phyloP scores from a whole-genome alignment of 1,140 invertebrate species.

The Drosophila repletoides region DNA sequence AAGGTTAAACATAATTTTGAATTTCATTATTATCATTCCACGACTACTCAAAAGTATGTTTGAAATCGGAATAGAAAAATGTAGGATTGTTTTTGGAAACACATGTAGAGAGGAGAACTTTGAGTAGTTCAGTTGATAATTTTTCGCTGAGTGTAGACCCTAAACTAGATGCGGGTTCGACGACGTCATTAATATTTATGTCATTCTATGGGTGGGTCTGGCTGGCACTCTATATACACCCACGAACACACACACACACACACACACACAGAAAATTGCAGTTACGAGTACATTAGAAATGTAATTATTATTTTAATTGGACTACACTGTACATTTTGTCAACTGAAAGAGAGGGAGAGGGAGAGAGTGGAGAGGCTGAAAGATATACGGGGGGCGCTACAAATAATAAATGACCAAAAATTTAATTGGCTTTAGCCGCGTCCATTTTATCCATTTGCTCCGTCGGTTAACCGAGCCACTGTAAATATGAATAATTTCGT shows the following conservation, averaged over 20 bases:
- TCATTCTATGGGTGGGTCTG: conserved; percentile 28
- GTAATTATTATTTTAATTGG: conserved; percentile 82
- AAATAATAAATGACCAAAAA: conserved; percentile 71
- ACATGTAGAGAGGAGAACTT: too few relatives aligned
- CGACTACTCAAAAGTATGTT: too few relatives aligned
- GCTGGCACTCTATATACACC: conserved; percentile 32
- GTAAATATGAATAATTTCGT: conserved; percentile 73
- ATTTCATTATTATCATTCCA: too few relatives aligned
- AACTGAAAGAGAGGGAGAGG: conserved; percentile 8
- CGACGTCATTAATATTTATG: conserved; percentile 78
- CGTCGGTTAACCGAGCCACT: conserved; percentile 61
- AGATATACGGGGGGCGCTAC: too few relatives aligned
- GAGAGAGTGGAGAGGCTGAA: conserved; percentile 16
- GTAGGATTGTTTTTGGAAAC: too few relatives aligned
- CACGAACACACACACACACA: conserved; percentile 6
- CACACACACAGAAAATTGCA: conserved; percentile 44
- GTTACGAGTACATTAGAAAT: conserved; percentile 74
- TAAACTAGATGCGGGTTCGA: conserved; percentile 28
- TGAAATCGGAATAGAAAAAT: too few relatives aligned
- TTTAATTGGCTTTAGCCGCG: conserved; percentile 32
- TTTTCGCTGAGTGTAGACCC: too few relatives aligned
- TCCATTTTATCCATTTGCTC: conserved; percentile 42
- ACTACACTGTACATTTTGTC: conserved; percentile 66
- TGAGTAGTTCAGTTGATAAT: too few relatives aligned
- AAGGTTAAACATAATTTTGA: too few relatives aligned